Evolutionary conservation across 2,888 invertebrate species (phyloP), one percentile per base, ranked within the genome.

Genomic region (Coenonympha arcania): DNA sequence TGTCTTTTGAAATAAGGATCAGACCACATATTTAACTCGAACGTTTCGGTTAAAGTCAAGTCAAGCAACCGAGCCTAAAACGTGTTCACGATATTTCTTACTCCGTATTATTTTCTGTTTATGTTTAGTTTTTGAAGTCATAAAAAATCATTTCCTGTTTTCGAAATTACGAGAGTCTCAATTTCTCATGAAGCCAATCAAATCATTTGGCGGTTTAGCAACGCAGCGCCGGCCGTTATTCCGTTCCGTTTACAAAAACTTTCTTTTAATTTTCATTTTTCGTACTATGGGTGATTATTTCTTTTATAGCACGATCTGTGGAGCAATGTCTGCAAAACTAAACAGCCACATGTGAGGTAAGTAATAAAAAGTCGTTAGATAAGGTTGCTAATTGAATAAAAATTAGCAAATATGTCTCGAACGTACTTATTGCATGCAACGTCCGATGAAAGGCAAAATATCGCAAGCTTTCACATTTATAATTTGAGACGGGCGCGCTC

Each of bases 131-230:
- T n/a, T n/a, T n/a, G n/a, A n/a, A n/a, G n/a, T n/a, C n/a, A n/a
- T n/a, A n/a, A n/a, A n/a, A n/a, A n/a, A n/a, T n/a, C n/a, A n/a
- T 37, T 37, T 8, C 5, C 20, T 15, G 11, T 26, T 16, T 4
- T 13, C 16, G 16, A 75, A 77, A 77, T 72, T 74, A 73, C 71
- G 64, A 62, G 39, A 26, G 66, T 68, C 66, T 66, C 67, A 64
- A 68, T 66, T 71, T 64, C 63, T 73, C 73, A 77, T 76, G 81
- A 78, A 79, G 73, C 76, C 77, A 69, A 73, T 79, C 76, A 78
- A 78, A 79, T 77, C 76, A 78, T 79, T 79, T 75, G 80, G 79
- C 72, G 79, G 74, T 75, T 77, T 78, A 65, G 77, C 74, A 71
- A 77, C 77, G 75, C 64, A 77, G 78, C 76, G 80, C 73, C 67